Conservation (phyloP, 30 jellyfish, hydroid and myxozoan species). For the Hydra vulgaris region DNA sequence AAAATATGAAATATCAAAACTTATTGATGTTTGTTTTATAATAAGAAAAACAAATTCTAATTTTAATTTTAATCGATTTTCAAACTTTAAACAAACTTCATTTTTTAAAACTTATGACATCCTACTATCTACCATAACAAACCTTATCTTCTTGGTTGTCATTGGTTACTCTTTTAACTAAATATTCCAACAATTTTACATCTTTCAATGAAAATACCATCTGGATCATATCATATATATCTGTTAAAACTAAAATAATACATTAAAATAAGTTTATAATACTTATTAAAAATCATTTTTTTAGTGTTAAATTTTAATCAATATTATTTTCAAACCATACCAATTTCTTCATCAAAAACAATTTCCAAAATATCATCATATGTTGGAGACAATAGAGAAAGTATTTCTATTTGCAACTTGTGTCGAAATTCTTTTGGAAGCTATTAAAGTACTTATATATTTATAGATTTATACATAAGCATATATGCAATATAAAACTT, state of each 20-base stretch:
- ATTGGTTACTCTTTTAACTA: background rate
- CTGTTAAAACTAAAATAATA: background rate
- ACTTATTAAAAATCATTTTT: no score
- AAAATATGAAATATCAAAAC: no score
- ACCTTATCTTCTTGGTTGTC: background rate
- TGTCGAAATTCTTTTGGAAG: background rate
- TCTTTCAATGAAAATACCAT: background rate
- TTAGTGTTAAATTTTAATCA: background rate
- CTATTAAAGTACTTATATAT: background rate
- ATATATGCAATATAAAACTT: no score
- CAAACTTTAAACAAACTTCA: background rate
- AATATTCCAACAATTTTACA: background rate
- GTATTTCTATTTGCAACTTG: background rate
- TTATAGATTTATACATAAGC: no score
- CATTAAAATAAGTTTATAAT: background rate
- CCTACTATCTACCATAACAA: no score
- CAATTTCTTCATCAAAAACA: background rate
- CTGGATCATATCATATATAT: background rate
- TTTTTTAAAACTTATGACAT: background rate
- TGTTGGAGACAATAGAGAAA: background rate
- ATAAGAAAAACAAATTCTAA: background rate
- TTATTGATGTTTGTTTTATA: no score
- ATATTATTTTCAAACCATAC: background rate
- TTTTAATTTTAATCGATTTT: background rate
- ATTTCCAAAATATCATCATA: background rate